Conservation (phyloP, 2,888 invertebrate species). For the Meganola albula region DNA sequence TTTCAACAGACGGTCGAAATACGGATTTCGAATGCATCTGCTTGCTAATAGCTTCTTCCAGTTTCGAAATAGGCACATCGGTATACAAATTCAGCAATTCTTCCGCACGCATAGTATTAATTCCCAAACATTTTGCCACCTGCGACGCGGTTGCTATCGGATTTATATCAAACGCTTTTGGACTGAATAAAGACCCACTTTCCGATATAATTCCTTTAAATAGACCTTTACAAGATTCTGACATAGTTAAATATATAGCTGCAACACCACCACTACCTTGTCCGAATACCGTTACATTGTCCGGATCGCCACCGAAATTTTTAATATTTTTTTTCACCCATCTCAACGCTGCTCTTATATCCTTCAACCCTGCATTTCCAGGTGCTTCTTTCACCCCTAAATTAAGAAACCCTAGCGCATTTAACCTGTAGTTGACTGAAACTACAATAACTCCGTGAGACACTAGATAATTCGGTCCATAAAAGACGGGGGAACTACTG, state of each 20-base stretch:
- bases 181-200: constrained; percentile 57
- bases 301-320: constrained; percentile 55
- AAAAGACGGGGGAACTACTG: constrained; percentile 55
- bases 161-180: constrained; percentile 52
- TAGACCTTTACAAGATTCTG: constrained; percentile 57
- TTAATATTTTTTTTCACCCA: constrained; percentile 63
- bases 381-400: constrained; percentile 58
- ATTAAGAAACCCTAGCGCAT: constrained; percentile 67
- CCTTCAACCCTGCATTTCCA: constrained; percentile 69
- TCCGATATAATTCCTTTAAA: constrained; percentile 62
- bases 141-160: constrained; percentile 56
- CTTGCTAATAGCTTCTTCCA: constrained; percentile 62
- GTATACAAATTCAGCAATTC: constrained; percentile 47
- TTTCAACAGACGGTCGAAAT: constrained; percentile 60
- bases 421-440: constrained; percentile 70
- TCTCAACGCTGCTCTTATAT: constrained; percentile 63
- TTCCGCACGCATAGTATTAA: constrained; percentile 43
- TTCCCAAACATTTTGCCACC: constrained; percentile 56
- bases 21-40: constrained; percentile 64
- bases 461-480: constrained; percentile 67
- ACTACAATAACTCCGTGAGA: constrained; percentile 63
- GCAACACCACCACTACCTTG: constrained; percentile 66
- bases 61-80: constrained; percentile 41
- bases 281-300: constrained; percentile 67
- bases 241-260: constrained; percentile 59